Evolutionary conservation across 1,140 invertebrate genomes (phyloP), one percentile per base, ranked within the genome.

Genomic region (Danaus melanippus): DNA sequence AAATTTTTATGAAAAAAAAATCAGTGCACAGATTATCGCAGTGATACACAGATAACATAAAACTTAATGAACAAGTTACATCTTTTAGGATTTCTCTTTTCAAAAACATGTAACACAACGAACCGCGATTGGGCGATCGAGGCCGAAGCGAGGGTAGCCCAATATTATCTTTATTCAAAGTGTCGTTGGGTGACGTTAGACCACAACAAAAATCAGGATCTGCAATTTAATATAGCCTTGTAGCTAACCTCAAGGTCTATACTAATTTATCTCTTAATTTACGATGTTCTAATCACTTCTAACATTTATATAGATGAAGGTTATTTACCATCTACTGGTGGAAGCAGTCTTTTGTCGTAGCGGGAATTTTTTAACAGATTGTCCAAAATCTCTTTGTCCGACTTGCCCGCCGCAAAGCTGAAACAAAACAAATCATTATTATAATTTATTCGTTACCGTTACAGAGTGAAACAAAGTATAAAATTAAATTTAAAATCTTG

Each of bases 371-470:
- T 90, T 70, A 95, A 88, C 73, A 95, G 88, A 84, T 94, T 91
- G 90, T 95, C 94, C 88, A 95, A 86, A 82, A 95, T 95, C 88
- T 95, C 93, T 88, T 95, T 95, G 89, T 95, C 94, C 74, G 94
- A 95, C 89, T 94, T 95, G 68, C 93, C 93, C 84, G 94, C 93
- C 82, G 93, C 93, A 87, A 94, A 94, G 86, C 93, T 94, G 89
- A 54, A 64, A 59, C 47, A 39, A 63, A 53, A 46, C 39, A 41
- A 50, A 41, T 15, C 42, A 11, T 43, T 42, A 15, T 15, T 15
- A 15, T 15, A 15, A 15, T 15, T 15, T 15, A 15, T 15, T 15
- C 15, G 15, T 1, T 15, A 15, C 15, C 15, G 15, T 15, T 15
- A 15, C 15, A 15, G 15, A 15, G 46, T 55, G 17, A 10, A 10